Evolutionary conservation across 1,140 invertebrate species (phyloP).

Genomic region (Tribolium madens): DNA sequence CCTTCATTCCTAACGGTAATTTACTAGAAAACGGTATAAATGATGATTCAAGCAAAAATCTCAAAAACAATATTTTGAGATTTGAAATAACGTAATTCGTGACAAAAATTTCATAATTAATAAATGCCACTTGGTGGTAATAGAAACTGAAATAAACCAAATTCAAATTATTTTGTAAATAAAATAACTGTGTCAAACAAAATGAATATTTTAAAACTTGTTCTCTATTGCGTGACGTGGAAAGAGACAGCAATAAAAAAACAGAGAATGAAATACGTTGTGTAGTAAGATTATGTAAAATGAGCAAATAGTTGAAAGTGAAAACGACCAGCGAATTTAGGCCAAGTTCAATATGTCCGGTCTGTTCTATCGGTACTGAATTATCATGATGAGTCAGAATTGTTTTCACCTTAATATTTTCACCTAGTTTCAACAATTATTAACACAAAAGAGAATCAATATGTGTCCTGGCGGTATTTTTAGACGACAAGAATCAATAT

Average conservation of each 20-base stretch:
- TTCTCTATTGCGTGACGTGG: slow-evolving; percentile 46
- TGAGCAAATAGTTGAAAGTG: slow-evolving; percentile 55
- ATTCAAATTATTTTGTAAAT: slow-evolving; percentile 42
- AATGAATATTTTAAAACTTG: slow-evolving; percentile 49
- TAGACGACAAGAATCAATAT: neutral
- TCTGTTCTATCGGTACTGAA: slow-evolving; percentile 21
- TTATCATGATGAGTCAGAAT: slow-evolving; percentile 36
- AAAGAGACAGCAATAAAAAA: slow-evolving; percentile 44
- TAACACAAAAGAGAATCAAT: neutral
- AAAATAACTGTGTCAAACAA: slow-evolving; percentile 47
- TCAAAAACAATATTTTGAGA: neutral
- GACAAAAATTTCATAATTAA: slow-evolving; percentile 26
- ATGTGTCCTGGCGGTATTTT: neutral
- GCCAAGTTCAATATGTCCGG: slow-evolving; percentile 50
- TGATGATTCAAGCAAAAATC: slow-evolving; percentile 23
- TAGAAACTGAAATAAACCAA: slow-evolving; percentile 24
- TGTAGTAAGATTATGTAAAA: slow-evolving; percentile 54
- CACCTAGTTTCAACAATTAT: slow-evolving; percentile 7
- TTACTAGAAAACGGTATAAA: slow-evolving; percentile 1
- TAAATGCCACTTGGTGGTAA: slow-evolving; percentile 34
- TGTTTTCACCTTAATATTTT: slow-evolving; percentile 20
- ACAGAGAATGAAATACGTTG: slow-evolving; percentile 41
- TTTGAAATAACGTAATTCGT: slow-evolving; percentile 7
- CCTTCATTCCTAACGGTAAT: slow-evolving; percentile 33
- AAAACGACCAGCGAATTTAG: slow-evolving; percentile 46